Conservation (phyloP, 2,113 vertebrate species). For the Pelvicachromis taeniatus region DNA sequence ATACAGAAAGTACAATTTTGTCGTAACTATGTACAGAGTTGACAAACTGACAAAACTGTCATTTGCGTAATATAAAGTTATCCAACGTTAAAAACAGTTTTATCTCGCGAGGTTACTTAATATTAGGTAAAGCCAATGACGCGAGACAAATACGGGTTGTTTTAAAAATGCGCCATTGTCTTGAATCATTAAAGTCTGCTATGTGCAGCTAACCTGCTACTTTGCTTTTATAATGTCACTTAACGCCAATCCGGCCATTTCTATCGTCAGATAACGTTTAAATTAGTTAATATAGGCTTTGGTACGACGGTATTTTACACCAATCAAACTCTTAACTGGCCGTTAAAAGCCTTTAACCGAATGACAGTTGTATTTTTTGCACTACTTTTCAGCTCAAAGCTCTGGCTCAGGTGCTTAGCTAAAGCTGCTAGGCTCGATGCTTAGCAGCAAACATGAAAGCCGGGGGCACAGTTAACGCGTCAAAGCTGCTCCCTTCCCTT, state of each 20-base stretch:
- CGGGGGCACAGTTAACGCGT: background rate
- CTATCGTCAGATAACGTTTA: background rate
- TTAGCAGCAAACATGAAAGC: background rate
- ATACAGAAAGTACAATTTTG: too few relatives aligned
- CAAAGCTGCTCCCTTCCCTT: background rate
- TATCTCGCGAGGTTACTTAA: background rate
- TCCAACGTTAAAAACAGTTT: background rate
- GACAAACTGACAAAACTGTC: background rate
- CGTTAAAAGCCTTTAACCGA: background rate
- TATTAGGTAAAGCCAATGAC: background rate
- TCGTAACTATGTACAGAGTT: background rate
- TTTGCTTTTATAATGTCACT: background rate
- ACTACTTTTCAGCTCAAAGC: background rate
- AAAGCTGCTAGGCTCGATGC: constrained; percentile 13
- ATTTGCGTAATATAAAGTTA: too few relatives aligned
- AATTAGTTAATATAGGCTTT: background rate
- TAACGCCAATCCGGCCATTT: background rate
- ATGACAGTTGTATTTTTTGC: background rate
- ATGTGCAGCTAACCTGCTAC: background rate
- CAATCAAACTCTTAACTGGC: too few relatives aligned
- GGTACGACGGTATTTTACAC: background rate
- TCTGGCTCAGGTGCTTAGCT: background rate
- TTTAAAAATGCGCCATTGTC: accelerated
- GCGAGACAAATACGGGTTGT: background rate
- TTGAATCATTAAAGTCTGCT: background rate